Conservation (phyloP, 2,888 invertebrate genomes). For the Sericinus montela region DNA sequence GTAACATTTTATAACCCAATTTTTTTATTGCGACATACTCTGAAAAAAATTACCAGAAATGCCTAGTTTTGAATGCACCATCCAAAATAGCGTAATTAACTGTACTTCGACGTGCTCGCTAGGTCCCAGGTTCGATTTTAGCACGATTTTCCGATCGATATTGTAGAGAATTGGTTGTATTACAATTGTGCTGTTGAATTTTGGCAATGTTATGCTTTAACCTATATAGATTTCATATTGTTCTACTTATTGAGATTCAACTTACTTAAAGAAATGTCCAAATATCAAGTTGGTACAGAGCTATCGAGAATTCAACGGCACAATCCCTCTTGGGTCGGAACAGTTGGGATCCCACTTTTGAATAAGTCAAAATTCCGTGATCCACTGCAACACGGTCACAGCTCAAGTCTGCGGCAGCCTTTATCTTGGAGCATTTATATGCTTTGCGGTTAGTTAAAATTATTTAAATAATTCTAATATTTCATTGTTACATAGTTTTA, state of each 20-base stretch:
- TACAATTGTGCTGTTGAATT: not conserved
- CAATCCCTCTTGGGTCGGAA: not conserved
- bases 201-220: not conserved
- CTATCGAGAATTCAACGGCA: not conserved
- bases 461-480: no score
- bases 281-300: no score
- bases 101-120: not conserved
- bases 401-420: slow-evolving; percentile 19
- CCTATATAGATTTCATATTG: no score
- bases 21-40: not conserved
- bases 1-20: no score
- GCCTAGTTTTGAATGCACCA: not conserved
- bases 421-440: slow-evolving; percentile 4
- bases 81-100: not conserved
- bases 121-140: not conserved
- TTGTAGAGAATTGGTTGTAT: not conserved
- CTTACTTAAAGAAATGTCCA: no score
- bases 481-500: no score
- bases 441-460: slow-evolving; percentile 21
- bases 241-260: no score
- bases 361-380: slow-evolving; percentile 44
- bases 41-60: not conserved
- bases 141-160: not conserved
- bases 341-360: slow-evolving; percentile 40
- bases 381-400: slow-evolving; percentile 20